Evolutionary conservation across 2,888 invertebrate genomes (phyloP), one percentile per base, ranked within the genome.

Genomic region (Scaptomyza flava): DNA sequence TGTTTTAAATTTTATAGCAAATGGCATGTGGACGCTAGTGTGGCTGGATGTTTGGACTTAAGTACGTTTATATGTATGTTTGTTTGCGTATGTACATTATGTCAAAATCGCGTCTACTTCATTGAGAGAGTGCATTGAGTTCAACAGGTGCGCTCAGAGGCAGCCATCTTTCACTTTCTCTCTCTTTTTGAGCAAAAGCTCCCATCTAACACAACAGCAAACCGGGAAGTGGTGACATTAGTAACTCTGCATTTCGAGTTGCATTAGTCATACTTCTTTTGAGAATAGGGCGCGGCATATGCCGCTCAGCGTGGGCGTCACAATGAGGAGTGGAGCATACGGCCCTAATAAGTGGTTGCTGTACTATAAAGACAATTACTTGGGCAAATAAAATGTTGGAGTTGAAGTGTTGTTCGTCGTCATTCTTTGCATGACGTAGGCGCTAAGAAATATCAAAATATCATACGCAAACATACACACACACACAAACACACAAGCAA

Each of bases 121-220:
- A 50, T 48, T 63, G 51, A 72, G 65, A 72, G 66, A 62, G 57
- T 57, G 67, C 68, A 59, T 31, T 52, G 43, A 50, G 77, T 68
- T 70, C 81, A 78, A 81, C 81, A 81, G 81, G 81, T 81, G 81
- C 67, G 72, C 62, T 53, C 45, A 14, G 34, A 77, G 59, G 48
- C 70, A 17, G 67, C 77, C 77, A 77, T 77, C 14, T 72, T 83
- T 74, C 72, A 81, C 84, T 87, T 81, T 27, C 27, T 81, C 81
- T 84, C 83, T 73, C 73, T 58, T 56, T 33, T 7, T 34, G 17
- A 31, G 12, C 36, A 52, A 58, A 38, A 58, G 47, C 47, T 42
- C 14, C 14, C 45, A 50, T 46, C 33, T 34, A 56, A 33, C 47
- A 57, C 47, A 57, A 17, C 34, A 47, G 8, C 11, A 27, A 36